A percentile compares a stretch with the other conserved stretches of the same genome.
Evolutionary conservation across 1,140 invertebrate genomes (phyloP).

Genomic region (Drosophila carrolli): DNA sequence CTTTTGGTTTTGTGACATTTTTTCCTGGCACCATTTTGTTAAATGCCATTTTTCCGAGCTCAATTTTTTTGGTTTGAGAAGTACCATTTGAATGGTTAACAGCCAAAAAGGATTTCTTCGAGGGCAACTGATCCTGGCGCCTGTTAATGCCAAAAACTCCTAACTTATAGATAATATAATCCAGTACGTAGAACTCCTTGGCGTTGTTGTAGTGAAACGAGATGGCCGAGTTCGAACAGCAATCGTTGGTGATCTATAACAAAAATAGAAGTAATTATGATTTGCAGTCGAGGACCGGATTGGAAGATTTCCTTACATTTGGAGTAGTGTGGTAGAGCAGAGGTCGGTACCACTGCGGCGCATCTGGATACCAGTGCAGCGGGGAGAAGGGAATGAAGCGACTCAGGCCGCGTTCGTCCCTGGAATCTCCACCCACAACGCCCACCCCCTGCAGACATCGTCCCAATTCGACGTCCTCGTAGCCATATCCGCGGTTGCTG

Average conservation of each 20-base stretch:
- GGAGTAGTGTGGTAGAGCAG: conserved; percentile 85
- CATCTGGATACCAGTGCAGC: conserved; percentile 85
- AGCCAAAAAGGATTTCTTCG: not conserved
- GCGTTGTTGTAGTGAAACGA: conserved; percentile 97
- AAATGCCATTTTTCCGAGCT: not conserved
- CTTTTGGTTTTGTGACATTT: not conserved
- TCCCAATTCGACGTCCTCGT: conserved; percentile 97
- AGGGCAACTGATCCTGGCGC: not conserved
- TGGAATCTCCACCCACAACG: conserved; percentile 93
- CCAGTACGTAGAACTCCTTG: conserved; percentile 96
- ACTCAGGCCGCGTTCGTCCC: conserved; percentile 93
- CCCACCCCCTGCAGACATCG: conserved; percentile 94
- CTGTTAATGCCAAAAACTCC: conserved; percentile 91
- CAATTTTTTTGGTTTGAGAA: not conserved
- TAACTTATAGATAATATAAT: conserved; percentile 98
- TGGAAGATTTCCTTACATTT: conserved; percentile 10
- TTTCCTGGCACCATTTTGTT: not conserved
- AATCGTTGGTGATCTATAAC: conserved; percentile 86
- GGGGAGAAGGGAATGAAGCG: conserved; percentile 96
- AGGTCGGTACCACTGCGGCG: not conserved
- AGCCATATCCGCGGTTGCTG: conserved; percentile 88
- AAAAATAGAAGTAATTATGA: not conserved
- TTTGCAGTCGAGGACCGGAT: not conserved
- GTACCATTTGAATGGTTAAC: not conserved
- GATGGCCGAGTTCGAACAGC: conserved; percentile 97